Evolutionary conservation across 2,888 invertebrate genomes (phyloP), one percentile per base, ranked within the genome.

Genomic region (Linnaemya vulpina): DNA sequence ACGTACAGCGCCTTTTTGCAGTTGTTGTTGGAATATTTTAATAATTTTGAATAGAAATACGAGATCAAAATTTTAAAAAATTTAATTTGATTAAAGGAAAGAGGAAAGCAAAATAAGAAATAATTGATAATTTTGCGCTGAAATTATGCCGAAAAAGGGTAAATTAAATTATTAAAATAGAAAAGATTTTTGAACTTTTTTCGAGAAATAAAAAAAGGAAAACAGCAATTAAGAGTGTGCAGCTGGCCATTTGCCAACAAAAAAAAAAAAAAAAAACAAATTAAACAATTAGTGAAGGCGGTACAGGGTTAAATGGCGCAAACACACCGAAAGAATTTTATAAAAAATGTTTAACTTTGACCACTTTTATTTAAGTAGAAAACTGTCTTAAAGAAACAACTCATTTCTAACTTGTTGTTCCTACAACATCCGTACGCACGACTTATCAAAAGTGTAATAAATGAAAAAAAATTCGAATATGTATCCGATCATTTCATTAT

Each of bases 401-500:
- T 43, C n/a, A 17, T 49, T 35, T 22, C 4, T 40, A 11, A 40
- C 15, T 70, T 40, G 17, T 4, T 71, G 13, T n/a, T 78, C 30
- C 62, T 53, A 62, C 22, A 11, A 53, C 62, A 78, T 30, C n/a
- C 51, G 78, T 79, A 75, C 75, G 71, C 85, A 71, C 79, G 85
- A 79, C 65, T 78, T 76, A 71, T 85, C 85, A 85, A 85, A n/a
- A 85, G 85, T 75, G 11, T 71, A 75, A 79, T 80, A 73, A 63
- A 84, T 20, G n/a, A 65, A 65, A 43, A 25, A 46, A 10, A 58
- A 55, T 22, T 73, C 63, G 53, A 73, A 46, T 51, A 74, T 80
- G 53, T 76, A 82, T 82, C 78, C 82, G 82, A 85, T 82, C 82
- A 78, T 82, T 85, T 82, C 82, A 79, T 85, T 85, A 85, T 82